Evolutionary conservation across 2,888 invertebrate genomes (phyloP).

Genomic region (Zaprionus lineosus): DNA sequence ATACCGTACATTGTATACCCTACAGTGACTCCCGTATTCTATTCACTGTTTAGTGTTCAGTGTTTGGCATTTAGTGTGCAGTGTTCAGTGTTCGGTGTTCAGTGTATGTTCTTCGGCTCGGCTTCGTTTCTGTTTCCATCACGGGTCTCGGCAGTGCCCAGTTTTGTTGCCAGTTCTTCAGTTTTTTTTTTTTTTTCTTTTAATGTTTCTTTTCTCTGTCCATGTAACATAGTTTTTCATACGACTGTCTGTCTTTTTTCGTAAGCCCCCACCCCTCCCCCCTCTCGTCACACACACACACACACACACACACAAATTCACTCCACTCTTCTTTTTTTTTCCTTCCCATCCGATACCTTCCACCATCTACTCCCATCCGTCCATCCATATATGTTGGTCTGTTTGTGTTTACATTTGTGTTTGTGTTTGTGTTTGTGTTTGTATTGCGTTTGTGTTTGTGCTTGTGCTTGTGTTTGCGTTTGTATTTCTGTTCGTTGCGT

Average conservation of each 20-base stretch:
- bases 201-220: conserved; percentile 51
- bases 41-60: no score
- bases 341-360: no score
- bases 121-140: neutral
- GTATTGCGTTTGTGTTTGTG: conserved; percentile 24
- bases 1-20: no score
- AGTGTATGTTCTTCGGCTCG: no score
- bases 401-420: conserved; percentile 46
- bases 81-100: no score
- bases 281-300: no score
- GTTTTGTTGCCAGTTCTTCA: conserved; percentile 44
- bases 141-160: conserved; percentile 48
- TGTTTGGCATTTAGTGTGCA: no score
- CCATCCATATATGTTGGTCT: neutral
- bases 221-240: conserved; percentile 69
- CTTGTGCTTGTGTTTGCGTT: conserved; percentile 13
- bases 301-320: no score
- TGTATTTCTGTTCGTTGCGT: conserved; percentile 33
- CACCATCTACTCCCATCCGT: no score
- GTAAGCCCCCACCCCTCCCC: no score
- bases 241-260: conserved; percentile 29
- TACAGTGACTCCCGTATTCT: no score
- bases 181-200: conserved; percentile 46
- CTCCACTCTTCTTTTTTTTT: neutral
- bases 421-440: conserved; percentile 42